Evolutionary conservation across 1,140 invertebrate genomes (phyloP).

Genomic region (Bombyx mandarina): DNA sequence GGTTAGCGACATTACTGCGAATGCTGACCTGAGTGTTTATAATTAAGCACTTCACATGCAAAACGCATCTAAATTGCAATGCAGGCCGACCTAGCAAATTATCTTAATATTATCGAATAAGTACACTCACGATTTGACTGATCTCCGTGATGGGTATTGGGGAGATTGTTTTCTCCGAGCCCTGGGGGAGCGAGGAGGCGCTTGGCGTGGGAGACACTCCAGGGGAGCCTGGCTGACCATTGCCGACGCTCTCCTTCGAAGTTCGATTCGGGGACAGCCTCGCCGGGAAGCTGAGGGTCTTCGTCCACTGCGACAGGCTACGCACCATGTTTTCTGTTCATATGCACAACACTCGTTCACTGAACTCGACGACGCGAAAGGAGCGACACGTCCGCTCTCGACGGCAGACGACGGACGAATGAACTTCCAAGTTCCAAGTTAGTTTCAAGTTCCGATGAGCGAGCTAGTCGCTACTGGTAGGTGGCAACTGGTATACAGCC

Average conservation of each 20-base stretch:
- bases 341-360: constrained; percentile 56
- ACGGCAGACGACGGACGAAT: constrained; percentile 47
- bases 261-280: constrained; percentile 83
- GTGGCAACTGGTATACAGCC: constrained; percentile 17
- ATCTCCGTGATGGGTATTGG: constrained; percentile 75
- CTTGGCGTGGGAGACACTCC: constrained; percentile 67
- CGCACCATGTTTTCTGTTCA: constrained; percentile 80
- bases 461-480: too few relatives aligned
- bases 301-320: constrained; percentile 88
- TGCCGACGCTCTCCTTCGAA: constrained; percentile 77
- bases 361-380: constrained; percentile 27
- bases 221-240: constrained; percentile 63
- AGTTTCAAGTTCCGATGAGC: too few relatives aligned
- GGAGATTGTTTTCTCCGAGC: constrained; percentile 63
- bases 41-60: constrained; percentile 23
- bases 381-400: constrained; percentile 38
- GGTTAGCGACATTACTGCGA: constrained; percentile 7
- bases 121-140: constrained; percentile 74
- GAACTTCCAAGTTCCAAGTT: constrained; percentile 16
- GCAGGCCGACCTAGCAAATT: constrained; percentile 8
- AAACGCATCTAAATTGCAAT: constrained; percentile 7
- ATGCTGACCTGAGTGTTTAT: constrained; percentile 13
- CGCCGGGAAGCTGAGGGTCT: constrained; percentile 88
- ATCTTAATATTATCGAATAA: constrained; percentile 13
- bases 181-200: constrained; percentile 63